Base-by-base conservation (phyloP, 2,888 invertebrate species). In the Hololepta plana region DNA sequence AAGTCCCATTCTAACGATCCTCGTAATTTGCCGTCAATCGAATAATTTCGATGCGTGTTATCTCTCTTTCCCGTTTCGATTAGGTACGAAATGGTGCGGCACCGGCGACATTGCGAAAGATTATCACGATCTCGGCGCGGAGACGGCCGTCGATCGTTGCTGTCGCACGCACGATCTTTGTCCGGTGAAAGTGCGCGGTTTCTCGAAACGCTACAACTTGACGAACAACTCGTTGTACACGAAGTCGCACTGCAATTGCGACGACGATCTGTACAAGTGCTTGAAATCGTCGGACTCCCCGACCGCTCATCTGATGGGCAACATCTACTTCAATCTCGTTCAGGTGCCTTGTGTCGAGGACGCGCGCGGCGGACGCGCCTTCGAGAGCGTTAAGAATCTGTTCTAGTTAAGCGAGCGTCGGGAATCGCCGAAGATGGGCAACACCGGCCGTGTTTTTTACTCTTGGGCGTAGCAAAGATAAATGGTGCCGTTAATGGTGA, bases 11-110 rank as follows among this genome's bases (percentile, higher is more conserved):
- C n/a, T 17, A n/a, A 7, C 17, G 17, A 7, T 7, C 17, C n/a
- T 17, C 7, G 7, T 17, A 17, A n/a, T 7, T 7, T 17, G 7
- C 7, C n/a, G 17, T 7, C n/a, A 17, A 7, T 17, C n/a, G 4
- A 24, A 24, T 15, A n/a, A n/a, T n/a, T n/a, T n/a, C n/a, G n/a
- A n/a, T 13, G 9, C 24, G 16, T 23, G 12, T 24, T 26, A 25
- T 23, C 26, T 29, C 26, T 24, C 24, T 26, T 9, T 13, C 17
- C n/a, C 20, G 26, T 31, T 26, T 26, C 6, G 52, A 52, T 1
- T 47, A 84, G 85, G 85, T 34, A 87, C 85, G 19, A 85, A 85
- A 52, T 87, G 85, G 85, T 91, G 90, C 46, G 90, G 90, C 10
- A 74, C 81, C 0, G 88, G 88, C 1, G 88, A 88, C 51, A 72